These are phyloP conservation scores for Ladona fulva DNA, from an alignment of 1,140 invertebrate species.

Conservation along the genomic window DNA sequence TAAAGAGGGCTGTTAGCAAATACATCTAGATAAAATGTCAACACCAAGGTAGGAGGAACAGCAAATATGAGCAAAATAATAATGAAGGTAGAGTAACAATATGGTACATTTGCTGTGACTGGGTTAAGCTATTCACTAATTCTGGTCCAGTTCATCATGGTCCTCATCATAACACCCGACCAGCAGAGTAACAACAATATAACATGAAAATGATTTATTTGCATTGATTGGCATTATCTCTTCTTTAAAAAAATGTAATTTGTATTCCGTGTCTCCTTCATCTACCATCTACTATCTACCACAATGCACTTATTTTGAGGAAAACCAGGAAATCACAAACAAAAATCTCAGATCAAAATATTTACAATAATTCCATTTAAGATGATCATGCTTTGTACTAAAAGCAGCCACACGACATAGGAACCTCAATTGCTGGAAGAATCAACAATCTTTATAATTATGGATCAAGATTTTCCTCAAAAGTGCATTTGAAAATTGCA, in stretches of 20 bases:
- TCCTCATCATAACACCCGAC: background rate
- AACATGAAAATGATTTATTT: background rate
- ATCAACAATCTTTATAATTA: background rate
- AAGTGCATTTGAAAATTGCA: background rate
- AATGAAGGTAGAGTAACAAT: no score
- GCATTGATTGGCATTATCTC: slow-evolving; percentile 5
- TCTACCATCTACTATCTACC: background rate
- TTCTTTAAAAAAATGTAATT: slow-evolving; percentile 5
- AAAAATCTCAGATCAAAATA: background rate
- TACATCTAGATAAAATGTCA: no score
- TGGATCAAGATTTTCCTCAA: background rate
- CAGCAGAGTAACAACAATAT: background rate
- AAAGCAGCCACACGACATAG: background rate
- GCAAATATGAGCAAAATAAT: no score
- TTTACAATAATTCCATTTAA: background rate
- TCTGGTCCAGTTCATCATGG: background rate
- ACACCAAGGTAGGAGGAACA: no score
- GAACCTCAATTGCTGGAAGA: background rate
- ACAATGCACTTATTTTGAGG: background rate
- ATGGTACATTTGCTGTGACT: no score
- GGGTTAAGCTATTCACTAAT: background rate
- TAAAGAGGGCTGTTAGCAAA: no score
- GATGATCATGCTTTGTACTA: background rate
- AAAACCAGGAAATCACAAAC: background rate
- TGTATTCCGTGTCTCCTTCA: background rate